A percentile compares a stretch with the other conserved stretches of the same genome.
Conservation (phyloP, 2,888 invertebrate genomes). For the Ectropis crepuscularia region DNA sequence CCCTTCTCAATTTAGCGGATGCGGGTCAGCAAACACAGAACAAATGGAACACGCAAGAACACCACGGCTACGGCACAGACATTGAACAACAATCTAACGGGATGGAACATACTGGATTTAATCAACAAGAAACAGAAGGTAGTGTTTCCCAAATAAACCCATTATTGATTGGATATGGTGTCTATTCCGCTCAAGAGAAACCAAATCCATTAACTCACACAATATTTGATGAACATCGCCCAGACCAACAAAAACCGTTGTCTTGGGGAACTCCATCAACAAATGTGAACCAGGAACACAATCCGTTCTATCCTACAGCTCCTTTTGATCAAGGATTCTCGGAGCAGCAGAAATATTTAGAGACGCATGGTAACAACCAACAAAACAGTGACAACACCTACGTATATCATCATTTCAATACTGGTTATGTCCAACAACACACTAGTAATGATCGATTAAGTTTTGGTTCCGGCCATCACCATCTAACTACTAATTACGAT, state of each 20-base stretch:
- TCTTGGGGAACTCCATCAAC: slow-evolving; percentile 15
- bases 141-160: slow-evolving; percentile 24
- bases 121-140: slow-evolving; percentile 18
- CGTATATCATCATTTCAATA: too few species aligned
- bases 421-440: too few species aligned
- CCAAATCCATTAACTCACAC: slow-evolving; percentile 9
- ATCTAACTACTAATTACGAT: too few species aligned
- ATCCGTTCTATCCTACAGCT: slow-evolving; percentile 2
- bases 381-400: too few species aligned
- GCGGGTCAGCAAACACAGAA: slow-evolving; percentile 45
- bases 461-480: too few species aligned
- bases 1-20: slow-evolving; percentile 47
- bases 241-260: slow-evolving; percentile 16
- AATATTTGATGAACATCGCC: slow-evolving; percentile 4
- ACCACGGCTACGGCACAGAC: slow-evolving; percentile 26
- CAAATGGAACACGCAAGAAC: slow-evolving; percentile 32
- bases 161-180: slow-evolving; percentile 11
- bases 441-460: too few species aligned
- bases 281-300: slow-evolving; percentile 31
- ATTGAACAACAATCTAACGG: slow-evolving; percentile 27
- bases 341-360: slow-evolving; percentile 13
- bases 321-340: slow-evolving; percentile 2
- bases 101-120: slow-evolving; percentile 20
- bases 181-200: slow-evolving; percentile 26
- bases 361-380: background rate